Evolutionary conservation across 2,113 vertebrate genomes (phyloP).

Genomic region (human): GRCh38 chr3:147715001-147715500

Average conservation of each 20-base stretch:
- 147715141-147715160: neutral
- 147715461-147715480: neutral
- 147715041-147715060: neutral
- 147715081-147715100: neutral
- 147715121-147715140: neutral
- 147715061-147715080: slow-evolving; percentile 21
- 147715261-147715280: neutral
- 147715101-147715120: neutral
- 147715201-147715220: neutral
- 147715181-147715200: neutral
- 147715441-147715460: neutral
- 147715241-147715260: neutral
- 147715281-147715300: neutral
- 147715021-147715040: neutral
- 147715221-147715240: neutral
- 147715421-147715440: slow-evolving; percentile 15
- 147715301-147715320: neutral
- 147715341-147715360: neutral
- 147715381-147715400: neutral
- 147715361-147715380: neutral
- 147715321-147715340: neutral
- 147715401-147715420: neutral
- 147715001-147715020: slow-evolving; percentile 63
- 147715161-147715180: neutral
- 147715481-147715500: neutral